Base-by-base conservation (phyloP, 92 coral and sea anemone species). In the Paragorgia papillata region DNA sequence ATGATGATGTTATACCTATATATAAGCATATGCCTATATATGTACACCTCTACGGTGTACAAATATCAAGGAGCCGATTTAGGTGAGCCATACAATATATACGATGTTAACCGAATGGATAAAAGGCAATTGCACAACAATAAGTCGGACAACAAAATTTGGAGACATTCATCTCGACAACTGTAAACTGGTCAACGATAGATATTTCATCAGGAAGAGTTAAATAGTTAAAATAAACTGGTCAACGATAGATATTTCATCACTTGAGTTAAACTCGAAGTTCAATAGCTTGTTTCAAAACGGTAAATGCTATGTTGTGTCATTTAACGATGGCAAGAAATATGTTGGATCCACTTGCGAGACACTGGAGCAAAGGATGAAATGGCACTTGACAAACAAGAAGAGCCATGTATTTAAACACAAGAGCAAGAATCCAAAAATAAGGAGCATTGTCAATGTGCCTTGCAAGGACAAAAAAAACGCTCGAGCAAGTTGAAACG, bases 301-400 rank as follows among this genome's bases (percentile, higher is more conserved):
- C 10, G 43, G 43, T 37, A 37, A 37, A 37, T 4, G 4, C 10
- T 37, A 37, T 37, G 43, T 4, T 4, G 43, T 37, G 4, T 4
- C 6, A 37, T 37, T 37, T 37, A 10, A 37, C 10, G 13, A 62
- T 34, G 54, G 66, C 0, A 66, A 1, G n/a, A 46, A 40, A 2
- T 82, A 82, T 27, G 15, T 83, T 0, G 87, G 84, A 1, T 79
- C 73, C 18, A 83, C 87, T 6, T 83, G 79, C 13, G 79, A 66
- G 55, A 41, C 37, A 3, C 37, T 83, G 19, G 32, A 19, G 37
- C 55, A 57, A 22, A 66, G 80, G 4, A 61, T 81, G 2, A 82
- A 62, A 74, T 73, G 81, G 66, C 85, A 56, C 64, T 17, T 41
- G 62, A 35, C 68, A 7, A 83, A 76, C 24, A 83, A 51, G 22